Percentiles rank a stretch among this genome's conserved stretches.
Conservation (phyloP, 2,113 vertebrate species). For the Percina caprodes region DNA sequence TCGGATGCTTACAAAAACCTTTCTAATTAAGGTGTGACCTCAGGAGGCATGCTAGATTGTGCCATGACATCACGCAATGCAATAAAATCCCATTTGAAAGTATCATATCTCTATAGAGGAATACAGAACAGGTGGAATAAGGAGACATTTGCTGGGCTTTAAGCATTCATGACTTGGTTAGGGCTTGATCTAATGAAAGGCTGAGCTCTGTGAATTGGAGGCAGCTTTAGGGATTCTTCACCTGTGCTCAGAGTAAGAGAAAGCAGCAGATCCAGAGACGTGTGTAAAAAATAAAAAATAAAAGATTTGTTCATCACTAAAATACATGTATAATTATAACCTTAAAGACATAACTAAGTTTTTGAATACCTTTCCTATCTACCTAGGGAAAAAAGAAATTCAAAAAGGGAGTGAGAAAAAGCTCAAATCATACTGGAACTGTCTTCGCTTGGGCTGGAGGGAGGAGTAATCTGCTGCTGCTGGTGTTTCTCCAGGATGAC, state of each 20-base stretch:
- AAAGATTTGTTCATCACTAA: neutral
- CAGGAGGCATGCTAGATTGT: neutral
- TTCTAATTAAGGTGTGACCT: slow-evolving; percentile 1
- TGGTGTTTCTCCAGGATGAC: slow-evolving; percentile 37
- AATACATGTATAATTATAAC: neutral
- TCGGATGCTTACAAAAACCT: slow-evolving; percentile 1
- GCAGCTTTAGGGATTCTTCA: slow-evolving; percentile 28
- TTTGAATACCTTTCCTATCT: neutral
- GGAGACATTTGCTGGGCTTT: slow-evolving; percentile 20
- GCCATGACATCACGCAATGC: neutral
- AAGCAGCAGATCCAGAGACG: slow-evolving; percentile 12
- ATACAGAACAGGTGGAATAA: neutral
- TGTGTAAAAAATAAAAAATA: neutral
- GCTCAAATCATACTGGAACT: neutral
- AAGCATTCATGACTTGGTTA: slow-evolving; percentile 20
- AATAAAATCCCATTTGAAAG: neutral
- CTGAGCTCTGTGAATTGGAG: slow-evolving; percentile 3
- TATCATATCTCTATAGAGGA: slow-evolving; percentile 4
- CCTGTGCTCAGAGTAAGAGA: neutral
- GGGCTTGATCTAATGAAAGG: slow-evolving; percentile 26
- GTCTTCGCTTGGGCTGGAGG: slow-evolving; percentile 21
- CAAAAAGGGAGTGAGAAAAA: too few relatives aligned
- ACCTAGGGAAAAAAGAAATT: neutral
- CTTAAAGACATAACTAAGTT: neutral
- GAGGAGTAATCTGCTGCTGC: slow-evolving; percentile 44